A percentile compares a stretch with the other conserved stretches of the same genome.
Evolutionary conservation across 2,797 vertebrate genomes (phyloP).

Genomic region (Cossypha heuglini): DNA sequence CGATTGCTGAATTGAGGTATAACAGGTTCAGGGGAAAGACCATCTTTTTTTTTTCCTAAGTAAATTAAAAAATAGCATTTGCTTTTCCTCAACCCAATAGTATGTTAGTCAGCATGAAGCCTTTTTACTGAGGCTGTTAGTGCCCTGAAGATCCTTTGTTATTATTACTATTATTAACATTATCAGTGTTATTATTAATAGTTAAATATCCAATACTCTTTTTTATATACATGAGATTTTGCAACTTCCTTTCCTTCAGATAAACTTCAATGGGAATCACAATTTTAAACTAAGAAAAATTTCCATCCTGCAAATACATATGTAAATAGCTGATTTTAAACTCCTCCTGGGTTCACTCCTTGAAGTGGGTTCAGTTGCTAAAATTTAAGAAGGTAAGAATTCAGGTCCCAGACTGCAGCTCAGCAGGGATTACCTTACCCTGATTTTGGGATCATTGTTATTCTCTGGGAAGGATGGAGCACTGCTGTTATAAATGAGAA

Average conservation of each 20-base stretch:
- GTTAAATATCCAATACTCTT: neutral
- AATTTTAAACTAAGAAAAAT: neutral
- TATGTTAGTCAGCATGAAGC: neutral
- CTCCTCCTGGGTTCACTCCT: neutral
- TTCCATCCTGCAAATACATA: neutral
- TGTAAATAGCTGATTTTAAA: neutral
- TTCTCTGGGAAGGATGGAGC: neutral
- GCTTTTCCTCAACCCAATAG: neutral
- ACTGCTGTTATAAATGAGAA: neutral
- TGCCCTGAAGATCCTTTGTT: neutral
- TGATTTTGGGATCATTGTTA: neutral
- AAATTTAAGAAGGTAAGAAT: neutral
- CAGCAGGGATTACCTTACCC: neutral
- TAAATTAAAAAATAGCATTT: neutral
- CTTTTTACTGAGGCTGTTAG: neutral
- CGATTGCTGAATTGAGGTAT: accelerated
- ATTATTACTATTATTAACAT: neutral
- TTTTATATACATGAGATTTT: neutral
- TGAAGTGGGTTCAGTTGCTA: neutral
- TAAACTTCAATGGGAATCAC: neutral
- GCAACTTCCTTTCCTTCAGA: neutral
- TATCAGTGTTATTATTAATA: neutral
- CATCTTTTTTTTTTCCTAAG: neutral
- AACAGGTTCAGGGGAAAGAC: neutral
- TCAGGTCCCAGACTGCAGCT: neutral